Evolutionary conservation across 2,888 invertebrate genomes (phyloP).

Genomic region (Chrysolina americana): DNA sequence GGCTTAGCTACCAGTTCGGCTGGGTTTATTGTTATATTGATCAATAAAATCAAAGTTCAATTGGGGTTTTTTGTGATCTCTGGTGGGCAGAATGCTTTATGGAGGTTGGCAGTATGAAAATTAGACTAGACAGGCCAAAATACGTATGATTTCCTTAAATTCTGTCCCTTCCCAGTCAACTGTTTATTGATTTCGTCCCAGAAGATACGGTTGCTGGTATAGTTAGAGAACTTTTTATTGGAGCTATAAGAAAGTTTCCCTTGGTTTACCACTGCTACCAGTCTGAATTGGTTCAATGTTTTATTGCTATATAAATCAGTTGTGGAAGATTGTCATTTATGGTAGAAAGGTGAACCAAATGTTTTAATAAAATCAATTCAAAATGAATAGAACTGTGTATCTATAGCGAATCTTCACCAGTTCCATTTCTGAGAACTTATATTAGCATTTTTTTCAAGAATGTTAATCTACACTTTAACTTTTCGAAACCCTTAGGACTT

Average conservation of each 20-base stretch:
- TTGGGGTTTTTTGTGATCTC: slow-evolving; percentile 2
- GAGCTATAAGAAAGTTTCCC: not conserved
- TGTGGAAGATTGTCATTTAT: not conserved
- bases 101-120: not conserved
- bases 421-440: too few species aligned
- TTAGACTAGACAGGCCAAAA: too few species aligned
- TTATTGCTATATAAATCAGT: slow-evolving; percentile 25
- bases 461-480: too few species aligned
- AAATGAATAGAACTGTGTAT: too few species aligned
- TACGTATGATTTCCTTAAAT: too few species aligned
- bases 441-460: too few species aligned
- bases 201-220: not conserved
- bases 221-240: slow-evolving; percentile 29
- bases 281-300: not conserved
- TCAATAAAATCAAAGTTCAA: slow-evolving; percentile 40
- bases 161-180: too few species aligned
- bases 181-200: too few species aligned
- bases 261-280: slow-evolving; percentile 3
- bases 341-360: too few species aligned
- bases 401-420: too few species aligned
- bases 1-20: slow-evolving; percentile 39
- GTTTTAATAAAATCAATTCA: not conserved
- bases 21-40: slow-evolving; percentile 38
- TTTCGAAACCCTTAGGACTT: too few species aligned
- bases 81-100: not conserved